Base-by-base conservation (phyloP, 2,797 vertebrate genomes). In the Sebastes oblongus region DNA sequence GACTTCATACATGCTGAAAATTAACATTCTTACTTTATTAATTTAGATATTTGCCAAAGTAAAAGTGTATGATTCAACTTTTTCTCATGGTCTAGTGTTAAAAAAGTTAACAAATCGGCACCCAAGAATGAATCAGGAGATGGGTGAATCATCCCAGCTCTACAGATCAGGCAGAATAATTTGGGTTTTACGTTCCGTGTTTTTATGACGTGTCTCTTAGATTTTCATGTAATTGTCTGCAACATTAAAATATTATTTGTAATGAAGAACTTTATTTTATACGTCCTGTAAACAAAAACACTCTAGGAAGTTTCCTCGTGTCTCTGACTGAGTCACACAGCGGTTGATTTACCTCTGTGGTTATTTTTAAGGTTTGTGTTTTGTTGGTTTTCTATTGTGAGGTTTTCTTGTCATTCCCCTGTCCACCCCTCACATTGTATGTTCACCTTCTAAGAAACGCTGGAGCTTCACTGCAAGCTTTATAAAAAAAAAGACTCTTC, bases 401-500 rank as follows among this genome's bases (percentile, higher is more conserved):
- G 68, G 18, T 29, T 69, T 68, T 18, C 62, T 12, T 67, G 70
- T 90, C 66, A 66, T 42, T 77, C 58, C 27, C 16, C 36, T 58
- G 80, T 81, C 72, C 72, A 42, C 11, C 6, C 46, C 39, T 73
- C 78, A 61, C 29, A 22, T 42, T 79, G 32, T 36, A 55, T 22
- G 59, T 50, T 56, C 72, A 68, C 67, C 20, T 50, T 77, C 72
- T 29, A 64, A 36, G 66, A 86, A 70, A 36, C n/a, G 50, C 69
- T 59, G 69, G 68, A 34, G 78, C 78, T 68, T 13, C 72, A 75
- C 29, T 54, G 65, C 62, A 30, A 66, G 72, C 68, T 77, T 67
- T 50, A 72, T 72, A 83, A 71, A 80, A 69, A 24, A 24, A 20
- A 34, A 14, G 25, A 55, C 32, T 59, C 66, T 60, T 59, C 59